Evolutionary conservation across 92 coral and sea anemone genomes (phyloP).

Genomic region (Ricordea florida): DNA sequence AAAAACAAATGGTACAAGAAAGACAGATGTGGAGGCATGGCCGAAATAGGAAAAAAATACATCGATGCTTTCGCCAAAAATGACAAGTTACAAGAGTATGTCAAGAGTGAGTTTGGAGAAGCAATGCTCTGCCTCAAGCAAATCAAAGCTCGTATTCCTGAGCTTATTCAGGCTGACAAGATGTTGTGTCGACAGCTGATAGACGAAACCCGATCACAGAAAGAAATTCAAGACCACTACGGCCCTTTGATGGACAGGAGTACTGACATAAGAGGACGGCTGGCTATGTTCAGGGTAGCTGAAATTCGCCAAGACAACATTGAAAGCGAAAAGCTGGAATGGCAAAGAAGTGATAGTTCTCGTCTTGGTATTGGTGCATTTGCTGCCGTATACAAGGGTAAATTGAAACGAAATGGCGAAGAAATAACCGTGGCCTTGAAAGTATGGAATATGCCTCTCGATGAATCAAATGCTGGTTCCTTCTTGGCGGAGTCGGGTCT

Average conservation of each 20-base stretch:
- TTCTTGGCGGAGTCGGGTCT: neutral
- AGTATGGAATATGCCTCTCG: neutral
- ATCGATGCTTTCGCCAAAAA: neutral
- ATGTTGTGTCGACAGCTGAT: neutral
- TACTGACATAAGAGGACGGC: neutral
- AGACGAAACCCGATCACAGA: neutral
- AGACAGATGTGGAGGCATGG: neutral
- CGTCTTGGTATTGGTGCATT: conserved; percentile 26
- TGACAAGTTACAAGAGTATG: neutral
- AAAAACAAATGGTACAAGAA: neutral
- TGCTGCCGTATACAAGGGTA: conserved; percentile 37
- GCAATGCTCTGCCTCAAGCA: neutral
- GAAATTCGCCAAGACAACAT: conserved; percentile 1
- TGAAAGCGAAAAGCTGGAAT: neutral
- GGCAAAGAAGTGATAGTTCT: neutral
- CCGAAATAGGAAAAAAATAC: neutral
- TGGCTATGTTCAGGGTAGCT: neutral
- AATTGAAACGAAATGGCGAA: neutral
- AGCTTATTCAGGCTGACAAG: conserved; percentile 10
- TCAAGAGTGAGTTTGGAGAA: conserved; percentile 1
- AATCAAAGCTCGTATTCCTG: neutral
- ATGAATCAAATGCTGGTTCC: neutral
- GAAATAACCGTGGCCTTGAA: conserved; percentile 10
- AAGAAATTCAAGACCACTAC: neutral
- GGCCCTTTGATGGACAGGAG: neutral